Conservation (phyloP, 2,888 invertebrate genomes). For the Harpagoxenus sublaevis region DNA sequence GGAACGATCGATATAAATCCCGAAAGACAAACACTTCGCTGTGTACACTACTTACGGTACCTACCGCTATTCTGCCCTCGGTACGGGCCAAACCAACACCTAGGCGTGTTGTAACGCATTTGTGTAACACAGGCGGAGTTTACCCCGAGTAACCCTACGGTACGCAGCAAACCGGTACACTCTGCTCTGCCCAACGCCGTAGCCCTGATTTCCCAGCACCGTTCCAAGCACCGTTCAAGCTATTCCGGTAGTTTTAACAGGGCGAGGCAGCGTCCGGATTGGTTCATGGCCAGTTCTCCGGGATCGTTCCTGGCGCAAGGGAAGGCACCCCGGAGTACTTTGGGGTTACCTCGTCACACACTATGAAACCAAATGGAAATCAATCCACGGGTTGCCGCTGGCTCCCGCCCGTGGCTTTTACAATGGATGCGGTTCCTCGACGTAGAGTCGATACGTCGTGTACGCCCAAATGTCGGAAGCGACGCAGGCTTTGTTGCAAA, state of each 20-base stretch:
- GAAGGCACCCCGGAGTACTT: constrained; percentile 68
- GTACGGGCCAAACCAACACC: constrained; percentile 60
- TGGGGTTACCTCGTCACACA: constrained; percentile 70
- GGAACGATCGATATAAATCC: constrained; percentile 48
- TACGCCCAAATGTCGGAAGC: constrained; percentile 31
- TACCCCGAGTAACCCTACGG: constrained; percentile 64
- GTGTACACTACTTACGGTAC: constrained; percentile 50
- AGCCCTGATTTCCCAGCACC: constrained; percentile 59
- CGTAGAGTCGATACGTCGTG: constrained; percentile 50
- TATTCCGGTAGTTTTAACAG: constrained; percentile 76
- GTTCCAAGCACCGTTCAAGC: constrained; percentile 72
- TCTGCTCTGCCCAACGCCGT: constrained; percentile 61
- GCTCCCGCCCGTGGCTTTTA: constrained; percentile 62
- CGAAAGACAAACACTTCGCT: constrained; percentile 52
- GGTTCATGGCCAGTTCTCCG: constrained; percentile 61
- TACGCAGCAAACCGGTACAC: constrained; percentile 37
- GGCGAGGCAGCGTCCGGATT: constrained; percentile 69
- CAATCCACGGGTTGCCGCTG: constrained; percentile 55
- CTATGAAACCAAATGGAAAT: constrained; percentile 72
- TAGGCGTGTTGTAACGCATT: constrained; percentile 73
- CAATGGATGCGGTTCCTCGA: constrained; percentile 48
- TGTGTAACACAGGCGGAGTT: constrained; percentile 71
- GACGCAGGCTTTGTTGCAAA: constrained; percentile 40
- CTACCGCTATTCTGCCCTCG: constrained; percentile 32
- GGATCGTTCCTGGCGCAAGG: constrained; percentile 59